A percentile compares a stretch with the other conserved stretches of the same genome.
Evolutionary conservation across 37 sponge, comb jelly and placozoan species (phyloP).

Genomic region (Tethya wilhelma): DNA sequence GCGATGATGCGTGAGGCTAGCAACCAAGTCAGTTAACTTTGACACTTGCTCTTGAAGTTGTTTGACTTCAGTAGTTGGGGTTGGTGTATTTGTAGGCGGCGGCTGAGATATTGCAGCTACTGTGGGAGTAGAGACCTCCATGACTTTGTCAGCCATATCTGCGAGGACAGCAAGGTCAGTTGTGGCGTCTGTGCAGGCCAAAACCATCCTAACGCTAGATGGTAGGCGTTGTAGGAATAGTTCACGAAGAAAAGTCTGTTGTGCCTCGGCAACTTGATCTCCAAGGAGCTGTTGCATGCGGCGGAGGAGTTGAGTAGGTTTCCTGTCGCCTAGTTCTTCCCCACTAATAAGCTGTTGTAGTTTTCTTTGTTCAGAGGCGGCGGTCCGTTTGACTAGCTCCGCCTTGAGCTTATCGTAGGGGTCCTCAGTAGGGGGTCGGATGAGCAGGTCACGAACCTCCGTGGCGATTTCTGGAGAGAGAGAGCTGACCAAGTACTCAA

Average conservation of each 20-base stretch:
- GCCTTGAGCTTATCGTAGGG: conserved; percentile 57
- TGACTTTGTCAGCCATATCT: conserved; percentile 62
- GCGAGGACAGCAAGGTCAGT: conserved; percentile 32
- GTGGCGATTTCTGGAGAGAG: conserved; percentile 56
- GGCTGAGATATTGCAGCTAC: conserved; percentile 25
- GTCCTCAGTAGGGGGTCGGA: conserved; percentile 21
- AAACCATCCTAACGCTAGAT: conserved; percentile 62
- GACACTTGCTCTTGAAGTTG: conserved; percentile 27
- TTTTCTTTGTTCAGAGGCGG: conserved; percentile 48
- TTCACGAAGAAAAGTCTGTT: conserved; percentile 39
- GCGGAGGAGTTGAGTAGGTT: conserved; percentile 63
- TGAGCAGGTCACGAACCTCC: conserved; percentile 57
- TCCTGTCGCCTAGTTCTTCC: conserved; percentile 59
- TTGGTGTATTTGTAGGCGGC: neutral
- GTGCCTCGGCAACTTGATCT: conserved; percentile 1
- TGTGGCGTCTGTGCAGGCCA: conserved; percentile 43
- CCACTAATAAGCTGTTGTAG: conserved; percentile 56
- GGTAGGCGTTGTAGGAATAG: conserved; percentile 70
- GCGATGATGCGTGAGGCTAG: no score
- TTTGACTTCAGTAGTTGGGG: conserved; percentile 9
- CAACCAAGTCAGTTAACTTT: conserved; percentile 8
- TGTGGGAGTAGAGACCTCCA: conserved; percentile 55
- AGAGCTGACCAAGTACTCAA: conserved; percentile 51
- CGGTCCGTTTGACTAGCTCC: conserved; percentile 36
- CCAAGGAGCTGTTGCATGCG: conserved; percentile 72